A percentile compares a stretch with the other conserved stretches of the same genome.
phyloP scores from a whole-genome alignment of 2,113 vertebrate species.

The Hemibagrus wyckioides region DNA sequence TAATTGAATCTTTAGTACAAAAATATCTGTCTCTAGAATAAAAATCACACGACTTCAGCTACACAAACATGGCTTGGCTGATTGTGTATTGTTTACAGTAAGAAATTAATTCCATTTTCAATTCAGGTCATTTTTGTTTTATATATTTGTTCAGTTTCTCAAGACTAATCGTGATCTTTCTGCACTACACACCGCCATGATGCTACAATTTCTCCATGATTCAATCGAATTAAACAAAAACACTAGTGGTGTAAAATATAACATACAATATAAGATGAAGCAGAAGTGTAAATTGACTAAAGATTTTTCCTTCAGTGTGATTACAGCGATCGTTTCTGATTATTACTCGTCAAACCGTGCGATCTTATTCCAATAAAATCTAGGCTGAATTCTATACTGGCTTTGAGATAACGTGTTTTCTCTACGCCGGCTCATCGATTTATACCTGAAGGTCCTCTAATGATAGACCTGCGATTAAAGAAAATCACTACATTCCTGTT shows the following conservation, averaged over 20 bases:
- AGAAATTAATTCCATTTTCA: background rate
- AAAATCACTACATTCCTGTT: background rate
- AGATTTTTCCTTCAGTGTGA: background rate
- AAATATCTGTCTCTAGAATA: background rate
- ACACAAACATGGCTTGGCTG: background rate
- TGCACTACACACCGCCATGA: too few relatives aligned
- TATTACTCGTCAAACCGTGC: background rate
- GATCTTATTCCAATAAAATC: background rate
- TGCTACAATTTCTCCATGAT: background rate
- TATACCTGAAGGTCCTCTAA: background rate
- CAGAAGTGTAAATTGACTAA: background rate
- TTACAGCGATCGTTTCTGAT: background rate
- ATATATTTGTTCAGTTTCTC: background rate
- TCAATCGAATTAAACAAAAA: background rate
- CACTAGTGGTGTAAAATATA: background rate
- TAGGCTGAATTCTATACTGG: background rate
- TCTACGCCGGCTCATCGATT: background rate
- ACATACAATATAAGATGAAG: background rate
- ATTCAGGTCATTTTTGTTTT: background rate
- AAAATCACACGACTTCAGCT: background rate
- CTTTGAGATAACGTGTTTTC: background rate
- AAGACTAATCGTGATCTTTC: too few relatives aligned
- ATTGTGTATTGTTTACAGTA: background rate
- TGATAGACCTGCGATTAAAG: background rate
- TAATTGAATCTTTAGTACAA: background rate